Evolutionary conservation across 64 coral and sea anemone genomes (phyloP).

Genomic region (Trachythela sp.): DNA sequence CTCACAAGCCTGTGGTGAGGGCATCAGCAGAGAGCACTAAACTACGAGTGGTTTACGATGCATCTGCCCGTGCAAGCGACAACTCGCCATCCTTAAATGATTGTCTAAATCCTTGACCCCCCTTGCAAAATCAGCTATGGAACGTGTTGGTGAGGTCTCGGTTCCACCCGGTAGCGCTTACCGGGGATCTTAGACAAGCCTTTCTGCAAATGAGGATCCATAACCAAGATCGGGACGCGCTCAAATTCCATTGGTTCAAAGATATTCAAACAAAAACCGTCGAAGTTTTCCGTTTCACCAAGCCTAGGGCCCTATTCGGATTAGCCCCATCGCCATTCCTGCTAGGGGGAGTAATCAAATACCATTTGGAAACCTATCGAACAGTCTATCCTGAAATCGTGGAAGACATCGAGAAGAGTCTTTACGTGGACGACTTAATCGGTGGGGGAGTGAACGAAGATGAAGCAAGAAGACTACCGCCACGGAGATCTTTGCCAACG

Average conservation of each 20-base stretch:
- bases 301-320: not conserved
- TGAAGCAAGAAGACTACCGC: not conserved
- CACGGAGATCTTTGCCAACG: not conserved
- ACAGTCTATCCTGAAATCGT: not conserved
- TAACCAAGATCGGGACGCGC: not conserved
- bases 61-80: slow-evolving; percentile 21
- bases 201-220: not conserved
- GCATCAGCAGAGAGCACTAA: slow-evolving; percentile 46
- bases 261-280: not conserved
- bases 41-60: slow-evolving; percentile 43
- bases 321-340: slow-evolving; percentile 2
- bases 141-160: not conserved
- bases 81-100: slow-evolving; percentile 49
- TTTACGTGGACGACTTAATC: not conserved
- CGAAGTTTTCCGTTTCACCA: not conserved
- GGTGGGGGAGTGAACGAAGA: not conserved
- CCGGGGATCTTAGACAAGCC: slow-evolving; percentile 35
- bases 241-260: not conserved
- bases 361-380: not conserved
- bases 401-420: not conserved
- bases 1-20: slow-evolving; percentile 36
- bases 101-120: slow-evolving; percentile 49
- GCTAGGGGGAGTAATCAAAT: not conserved
- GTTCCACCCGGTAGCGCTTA: slow-evolving; percentile 38
- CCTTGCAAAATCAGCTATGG: slow-evolving; percentile 42